Base-by-base conservation (phyloP, 2,113 vertebrate genomes). In the Embiotoca jacksoni region DNA sequence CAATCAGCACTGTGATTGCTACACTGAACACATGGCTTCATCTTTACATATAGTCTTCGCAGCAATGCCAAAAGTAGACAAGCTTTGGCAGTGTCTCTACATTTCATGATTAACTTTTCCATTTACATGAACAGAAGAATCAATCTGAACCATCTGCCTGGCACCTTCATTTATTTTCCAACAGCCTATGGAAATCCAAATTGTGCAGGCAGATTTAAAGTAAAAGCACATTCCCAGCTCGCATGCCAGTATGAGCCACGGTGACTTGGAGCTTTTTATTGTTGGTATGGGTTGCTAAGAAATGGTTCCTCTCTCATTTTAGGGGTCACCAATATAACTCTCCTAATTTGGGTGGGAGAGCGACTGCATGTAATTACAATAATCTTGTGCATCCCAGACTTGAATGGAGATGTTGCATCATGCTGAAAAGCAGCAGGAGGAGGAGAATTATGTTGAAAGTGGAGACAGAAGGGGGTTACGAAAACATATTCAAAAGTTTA, bases 311-410 rank as follows among this genome's bases (percentile, higher is more conserved):
- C 83, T 82, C 86, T 89, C 80, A 88, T 86, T 88, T 92, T 77
- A 84, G 69, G 81, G 84, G 84, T 92, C 89, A 87, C 76, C 83
- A 88, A 88, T 81, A 59, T 73, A 89, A 85, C 78, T 73, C 64
- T 69, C 76, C 60, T 88, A 80, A 89, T 92, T 92, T 92, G 53
- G 71, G 65, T 67, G 64, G 85, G 59, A 83, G 76, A 91, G 78
- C 52, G n/a, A 74, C 87, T 84, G 86, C 87, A 72, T 89, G 76
- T 92, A 92, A 92, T 92, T 91, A 92, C 81, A 90, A 91, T 87
- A 90, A 89, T 88, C 86, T 76, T 70, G 65, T 78, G 63, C 76
- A 87, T 88, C 56, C 36, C 78, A 60, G 74, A 76, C 72, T 58
- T 81, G 75, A 81, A 79, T 64, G 57, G 72, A 67, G 70, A 83